Evolutionary conservation across 37 sponge, comb jelly and placozoan genomes (phyloP).

Genomic region (Halisarca cf. caerulea): DNA sequence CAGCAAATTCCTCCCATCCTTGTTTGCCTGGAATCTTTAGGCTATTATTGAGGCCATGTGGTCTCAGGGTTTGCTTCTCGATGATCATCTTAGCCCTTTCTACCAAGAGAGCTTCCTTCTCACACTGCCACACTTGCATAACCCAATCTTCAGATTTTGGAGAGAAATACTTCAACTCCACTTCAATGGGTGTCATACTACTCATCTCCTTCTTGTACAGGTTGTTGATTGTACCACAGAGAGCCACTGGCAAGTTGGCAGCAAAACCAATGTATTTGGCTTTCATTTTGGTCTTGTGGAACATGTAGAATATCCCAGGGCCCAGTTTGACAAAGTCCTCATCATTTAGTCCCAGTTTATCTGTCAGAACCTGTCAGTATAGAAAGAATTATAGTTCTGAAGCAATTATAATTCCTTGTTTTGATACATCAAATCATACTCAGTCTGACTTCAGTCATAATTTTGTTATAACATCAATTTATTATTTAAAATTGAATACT

Average conservation of each 20-base stretch:
- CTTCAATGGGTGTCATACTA: slow-evolving; percentile 1
- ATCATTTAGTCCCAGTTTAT: not conserved
- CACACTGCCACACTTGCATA: not conserved
- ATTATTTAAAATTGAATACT: too few species aligned
- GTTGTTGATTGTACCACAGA: slow-evolving; percentile 4
- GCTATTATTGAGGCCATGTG: not conserved
- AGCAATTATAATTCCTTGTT: too few species aligned
- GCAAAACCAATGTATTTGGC: slow-evolving; percentile 5
- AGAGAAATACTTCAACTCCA: slow-evolving; percentile 26
- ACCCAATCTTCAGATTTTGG: not conserved
- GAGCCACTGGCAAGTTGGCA: not conserved
- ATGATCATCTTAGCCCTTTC: slow-evolving; percentile 5
- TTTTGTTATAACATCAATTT: too few species aligned
- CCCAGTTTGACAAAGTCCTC: not conserved
- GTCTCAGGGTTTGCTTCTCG: slow-evolving; percentile 4
- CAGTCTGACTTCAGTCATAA: too few species aligned
- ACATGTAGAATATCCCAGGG: slow-evolving; percentile 1
- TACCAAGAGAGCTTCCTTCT: not conserved
- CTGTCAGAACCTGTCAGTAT: not conserved
- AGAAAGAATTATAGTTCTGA: too few species aligned
- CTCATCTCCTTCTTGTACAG: slow-evolving; percentile 18
- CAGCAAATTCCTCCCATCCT: not conserved
- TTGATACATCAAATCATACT: too few species aligned
- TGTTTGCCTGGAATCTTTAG: not conserved
- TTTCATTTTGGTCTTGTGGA: slow-evolving; percentile 9